These are phyloP conservation scores for Rhynchophorus ferrugineus DNA, from an alignment of 1,140 invertebrate genomes.

Conservation along the genomic window DNA sequence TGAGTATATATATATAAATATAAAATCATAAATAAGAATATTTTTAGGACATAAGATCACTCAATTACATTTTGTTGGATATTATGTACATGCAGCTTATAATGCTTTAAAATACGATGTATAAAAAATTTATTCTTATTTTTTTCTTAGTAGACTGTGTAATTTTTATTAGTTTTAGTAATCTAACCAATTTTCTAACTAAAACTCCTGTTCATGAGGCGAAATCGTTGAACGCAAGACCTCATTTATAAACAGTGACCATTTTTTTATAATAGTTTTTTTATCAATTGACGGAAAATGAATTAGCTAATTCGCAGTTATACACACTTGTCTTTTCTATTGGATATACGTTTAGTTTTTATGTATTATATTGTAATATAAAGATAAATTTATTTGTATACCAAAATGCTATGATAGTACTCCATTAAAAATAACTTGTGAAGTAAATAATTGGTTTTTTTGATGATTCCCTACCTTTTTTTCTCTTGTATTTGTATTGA, in stretches of 20 bases:
- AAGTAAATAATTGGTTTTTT: conserved; percentile 22
- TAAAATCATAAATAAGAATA: background rate
- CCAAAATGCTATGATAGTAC: conserved; percentile 28
- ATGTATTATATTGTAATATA: conserved; percentile 35
- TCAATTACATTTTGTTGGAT: conserved; percentile 8
- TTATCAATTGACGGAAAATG: background rate
- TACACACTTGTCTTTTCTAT: background rate
- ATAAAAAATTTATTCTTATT: conserved; percentile 8
- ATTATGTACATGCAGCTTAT: conserved; percentile 13
- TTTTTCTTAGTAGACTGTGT: background rate
- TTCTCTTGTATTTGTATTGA: no score
- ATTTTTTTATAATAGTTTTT: background rate
- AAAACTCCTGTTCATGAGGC: no score
- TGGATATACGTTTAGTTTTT: conserved; percentile 5
- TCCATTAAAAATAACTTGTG: conserved; percentile 32
- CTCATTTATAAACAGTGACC: no score
- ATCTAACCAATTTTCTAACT: no score
- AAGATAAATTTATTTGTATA: conserved; percentile 34
- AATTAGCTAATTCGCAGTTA: background rate
- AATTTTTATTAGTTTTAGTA: background rate
- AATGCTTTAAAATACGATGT: conserved; percentile 11
- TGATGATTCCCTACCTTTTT: no score
- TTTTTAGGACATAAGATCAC: conserved; percentile 8
- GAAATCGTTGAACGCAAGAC: no score
- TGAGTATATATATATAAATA: no score